Percentiles rank a stretch among this genome's conserved stretches.
These are phyloP conservation scores for Thelaira solivaga DNA, from an alignment of 2,888 invertebrate genomes.

Conservation along the genomic window DNA sequence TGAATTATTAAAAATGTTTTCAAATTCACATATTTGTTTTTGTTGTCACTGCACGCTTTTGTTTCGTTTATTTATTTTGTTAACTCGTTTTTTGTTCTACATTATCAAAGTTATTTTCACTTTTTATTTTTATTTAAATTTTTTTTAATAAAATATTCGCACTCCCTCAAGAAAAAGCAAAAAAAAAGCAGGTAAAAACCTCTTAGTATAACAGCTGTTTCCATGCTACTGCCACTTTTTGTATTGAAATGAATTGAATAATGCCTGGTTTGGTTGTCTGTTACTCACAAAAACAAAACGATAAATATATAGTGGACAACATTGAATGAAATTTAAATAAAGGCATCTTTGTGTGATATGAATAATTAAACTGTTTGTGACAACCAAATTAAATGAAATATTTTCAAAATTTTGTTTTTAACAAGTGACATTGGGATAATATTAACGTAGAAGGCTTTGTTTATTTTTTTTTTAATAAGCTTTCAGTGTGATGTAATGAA, in stretches of 20 bases:
- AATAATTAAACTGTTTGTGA: too few species aligned
- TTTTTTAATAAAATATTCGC: background rate
- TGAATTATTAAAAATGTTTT: slow-evolving; percentile 2
- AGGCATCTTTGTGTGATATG: too few species aligned
- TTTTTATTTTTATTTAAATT: slow-evolving; percentile 32
- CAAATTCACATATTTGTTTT: slow-evolving; percentile 35
- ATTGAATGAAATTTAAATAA: background rate
- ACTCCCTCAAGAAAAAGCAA: slow-evolving; percentile 22
- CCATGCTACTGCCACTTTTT: slow-evolving; percentile 54
- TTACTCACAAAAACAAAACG: slow-evolving; percentile 28
- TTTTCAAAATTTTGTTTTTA: too few species aligned
- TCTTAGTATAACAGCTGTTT: slow-evolving; percentile 58
- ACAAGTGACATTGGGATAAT: too few species aligned
- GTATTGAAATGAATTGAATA: slow-evolving; percentile 39
- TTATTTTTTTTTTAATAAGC: too few species aligned
- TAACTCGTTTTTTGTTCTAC: background rate
- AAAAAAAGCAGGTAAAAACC: slow-evolving; percentile 22
- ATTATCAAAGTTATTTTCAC: slow-evolving; percentile 31
- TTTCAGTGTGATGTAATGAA: too few species aligned
- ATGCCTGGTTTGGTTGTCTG: slow-evolving; percentile 12
- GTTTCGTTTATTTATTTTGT: background rate
- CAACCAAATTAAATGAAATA: too few species aligned
- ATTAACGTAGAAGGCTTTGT: too few species aligned
- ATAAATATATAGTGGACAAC: slow-evolving; percentile 7
- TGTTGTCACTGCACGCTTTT: slow-evolving; percentile 2